phyloP scores from a whole-genome alignment of 2,113 vertebrate species.

The Tyrannus savana region DNA sequence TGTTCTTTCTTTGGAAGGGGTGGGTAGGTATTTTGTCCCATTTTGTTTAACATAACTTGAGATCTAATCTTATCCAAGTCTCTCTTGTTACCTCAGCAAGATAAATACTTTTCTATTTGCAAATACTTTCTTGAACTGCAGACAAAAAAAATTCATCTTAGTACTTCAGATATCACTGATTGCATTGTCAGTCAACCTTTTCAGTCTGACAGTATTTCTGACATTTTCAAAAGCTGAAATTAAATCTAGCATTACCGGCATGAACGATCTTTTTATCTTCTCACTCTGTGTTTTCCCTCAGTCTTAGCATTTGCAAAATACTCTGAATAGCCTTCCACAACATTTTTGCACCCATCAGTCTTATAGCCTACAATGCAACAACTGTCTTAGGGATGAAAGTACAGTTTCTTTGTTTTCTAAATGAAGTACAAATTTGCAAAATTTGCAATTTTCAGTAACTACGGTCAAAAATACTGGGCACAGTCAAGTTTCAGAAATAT shows the following conservation, averaged over 20 bases:
- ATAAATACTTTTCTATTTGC: not conserved
- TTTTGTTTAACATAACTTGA: not conserved
- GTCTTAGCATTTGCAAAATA: not conserved
- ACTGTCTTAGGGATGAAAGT: not conserved
- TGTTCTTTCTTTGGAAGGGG: fast-evolving
- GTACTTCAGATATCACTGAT: not conserved
- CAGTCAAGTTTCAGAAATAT: not conserved
- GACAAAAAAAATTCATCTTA: not conserved
- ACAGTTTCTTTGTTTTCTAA: not conserved
- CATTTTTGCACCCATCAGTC: not conserved
- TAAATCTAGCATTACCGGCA: not conserved
- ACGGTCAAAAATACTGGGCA: not conserved
- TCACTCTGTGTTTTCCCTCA: not conserved
- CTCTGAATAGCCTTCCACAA: not conserved
- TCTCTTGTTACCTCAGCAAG: not conserved
- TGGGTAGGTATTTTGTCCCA: not conserved
- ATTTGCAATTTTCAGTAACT: not conserved
- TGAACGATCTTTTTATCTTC: not conserved
- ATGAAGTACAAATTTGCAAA: not conserved
- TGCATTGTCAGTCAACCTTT: not conserved
- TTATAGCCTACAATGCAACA: not conserved
- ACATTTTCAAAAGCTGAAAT: not conserved
- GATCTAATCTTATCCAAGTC: not conserved
- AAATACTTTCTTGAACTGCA: not conserved
- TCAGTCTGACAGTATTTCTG: not conserved